Base-by-base conservation (phyloP, 2,888 invertebrate species). In the Idaea straminata region DNA sequence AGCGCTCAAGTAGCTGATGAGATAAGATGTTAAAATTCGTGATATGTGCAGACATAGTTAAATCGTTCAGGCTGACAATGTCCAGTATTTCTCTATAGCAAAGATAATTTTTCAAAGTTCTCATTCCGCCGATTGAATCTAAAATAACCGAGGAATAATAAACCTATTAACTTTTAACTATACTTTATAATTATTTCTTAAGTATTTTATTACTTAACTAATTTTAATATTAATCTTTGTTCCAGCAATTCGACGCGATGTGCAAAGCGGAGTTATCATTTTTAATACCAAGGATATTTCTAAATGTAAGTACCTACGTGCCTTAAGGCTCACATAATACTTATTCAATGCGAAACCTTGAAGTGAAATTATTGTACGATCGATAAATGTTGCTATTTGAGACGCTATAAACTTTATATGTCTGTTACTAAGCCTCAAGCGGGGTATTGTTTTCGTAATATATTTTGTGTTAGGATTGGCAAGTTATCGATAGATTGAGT, bases 261-360 rank as follows among this genome's bases (percentile, higher is more conserved):
- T 96, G 96, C 85, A 96, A 96, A 93, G 95, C 96, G 61, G 96
- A 96, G 92, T 95, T 96, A 85, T 94, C 95, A 69, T 96, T 96
- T 89, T 95, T 96, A 92, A 93, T 96, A 83, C 94, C 95, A 73
- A 94, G 96, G 86, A 94, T 95, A 79, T 84, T 95, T 72, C 89
- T 96, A 74, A 96, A 96, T 87, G 96, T 96, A 92, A 96, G 96
- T 95, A 84, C 67, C 15, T 58, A 5, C 58, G 13, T 58, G 13
- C 58, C 36, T 36, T 10, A 47, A 13, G 47, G 5, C 0, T 47
- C 47, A 47, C 47, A 47, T 47, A 47, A 47, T 10, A 10, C 47
- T 47, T 47, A 47, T 47, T 47, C 13, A 47, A 47, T 47, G 47
- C 13, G 47, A 10, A 47, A 47, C 47, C 47, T 47, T 47, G 47